Percentiles rank a stretch among this genome's conserved stretches.
Evolutionary conservation across 2,113 vertebrate species (phyloP).

Genomic region (Suncus etruscus): DNA sequence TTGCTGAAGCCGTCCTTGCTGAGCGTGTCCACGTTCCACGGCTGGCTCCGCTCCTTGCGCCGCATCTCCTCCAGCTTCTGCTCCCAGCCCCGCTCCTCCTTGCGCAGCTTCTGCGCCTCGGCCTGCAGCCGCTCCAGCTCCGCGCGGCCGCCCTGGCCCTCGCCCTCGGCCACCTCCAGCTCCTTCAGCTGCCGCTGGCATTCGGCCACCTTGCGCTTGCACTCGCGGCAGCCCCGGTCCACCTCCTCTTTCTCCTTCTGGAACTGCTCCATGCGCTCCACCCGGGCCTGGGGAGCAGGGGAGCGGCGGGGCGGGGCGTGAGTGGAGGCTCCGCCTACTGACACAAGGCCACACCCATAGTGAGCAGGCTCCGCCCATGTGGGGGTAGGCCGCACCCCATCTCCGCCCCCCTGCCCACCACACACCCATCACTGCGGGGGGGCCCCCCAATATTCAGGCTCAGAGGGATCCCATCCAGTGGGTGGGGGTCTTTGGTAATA

Average conservation of each 20-base stretch:
- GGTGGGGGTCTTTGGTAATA: too few relatives aligned
- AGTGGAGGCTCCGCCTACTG: too few relatives aligned
- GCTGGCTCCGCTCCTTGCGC: constrained; percentile 91
- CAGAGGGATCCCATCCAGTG: too few relatives aligned
- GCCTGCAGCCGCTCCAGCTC: constrained; percentile 87
- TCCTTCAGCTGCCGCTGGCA: constrained; percentile 88
- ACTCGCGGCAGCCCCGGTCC: constrained; percentile 88
- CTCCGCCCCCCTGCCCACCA: too few relatives aligned
- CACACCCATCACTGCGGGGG: too few relatives aligned
- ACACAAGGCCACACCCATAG: too few relatives aligned
- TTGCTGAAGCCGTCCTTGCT: constrained; percentile 96
- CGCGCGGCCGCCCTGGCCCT: constrained; percentile 17
- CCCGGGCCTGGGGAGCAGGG: constrained; percentile 86
- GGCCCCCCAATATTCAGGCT: too few relatives aligned
- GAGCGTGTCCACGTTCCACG: constrained; percentile 95
- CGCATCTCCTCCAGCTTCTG: constrained; percentile 89
- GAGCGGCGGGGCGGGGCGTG: too few relatives aligned
- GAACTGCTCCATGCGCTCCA: constrained; percentile 94
- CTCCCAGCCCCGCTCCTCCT: constrained; percentile 89
- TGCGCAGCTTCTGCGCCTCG: constrained; percentile 89
- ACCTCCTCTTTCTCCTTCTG: constrained; percentile 93
- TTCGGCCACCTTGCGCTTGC: constrained; percentile 87
- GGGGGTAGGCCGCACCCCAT: too few relatives aligned
- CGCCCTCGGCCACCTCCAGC: constrained; percentile 80
- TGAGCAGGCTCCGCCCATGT: too few relatives aligned